A percentile compares a stretch with the other conserved stretches of the same genome.
Evolutionary conservation across 2,113 vertebrate species (phyloP).

Genomic region (Paramisgurnus dabryanus): DNA sequence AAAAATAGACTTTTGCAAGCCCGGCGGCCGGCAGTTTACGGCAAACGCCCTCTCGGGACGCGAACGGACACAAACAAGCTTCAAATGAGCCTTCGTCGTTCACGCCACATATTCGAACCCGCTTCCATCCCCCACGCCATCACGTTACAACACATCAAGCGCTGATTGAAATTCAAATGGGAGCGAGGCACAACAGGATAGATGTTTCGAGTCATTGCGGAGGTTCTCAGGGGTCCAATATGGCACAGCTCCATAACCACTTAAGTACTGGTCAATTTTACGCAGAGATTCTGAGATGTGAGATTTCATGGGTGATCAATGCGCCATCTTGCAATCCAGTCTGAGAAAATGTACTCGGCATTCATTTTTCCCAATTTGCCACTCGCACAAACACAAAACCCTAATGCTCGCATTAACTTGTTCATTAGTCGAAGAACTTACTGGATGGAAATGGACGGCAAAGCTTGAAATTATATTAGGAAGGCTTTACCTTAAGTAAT

Average conservation of each 20-base stretch:
- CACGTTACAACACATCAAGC: constrained; percentile 57
- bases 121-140: constrained; percentile 61
- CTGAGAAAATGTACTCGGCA: background rate
- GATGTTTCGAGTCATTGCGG: constrained; percentile 3
- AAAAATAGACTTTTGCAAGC: constrained; percentile 59
- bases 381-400: background rate
- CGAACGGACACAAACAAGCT: constrained; percentile 60
- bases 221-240: constrained; percentile 66
- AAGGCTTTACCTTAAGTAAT: constrained; percentile 41
- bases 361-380: background rate
- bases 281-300: constrained; percentile 56
- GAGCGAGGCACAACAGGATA: constrained; percentile 59
- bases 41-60: constrained; percentile 58
- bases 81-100: constrained; percentile 63
- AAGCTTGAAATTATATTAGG: constrained; percentile 35
- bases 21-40: constrained; percentile 69
- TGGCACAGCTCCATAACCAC: constrained; percentile 71
- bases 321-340: background rate
- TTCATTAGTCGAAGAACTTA: constrained; percentile 18
- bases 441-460: constrained; percentile 11
- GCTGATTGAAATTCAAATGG: constrained; percentile 74
- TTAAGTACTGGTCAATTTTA: constrained; percentile 70
- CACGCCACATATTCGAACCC: constrained; percentile 61
- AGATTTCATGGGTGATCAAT: constrained; percentile 42
- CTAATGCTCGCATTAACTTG: constrained; percentile 21